Evolutionary conservation across 2,888 invertebrate genomes (phyloP).

Genomic region (Hecatera dysodea): DNA sequence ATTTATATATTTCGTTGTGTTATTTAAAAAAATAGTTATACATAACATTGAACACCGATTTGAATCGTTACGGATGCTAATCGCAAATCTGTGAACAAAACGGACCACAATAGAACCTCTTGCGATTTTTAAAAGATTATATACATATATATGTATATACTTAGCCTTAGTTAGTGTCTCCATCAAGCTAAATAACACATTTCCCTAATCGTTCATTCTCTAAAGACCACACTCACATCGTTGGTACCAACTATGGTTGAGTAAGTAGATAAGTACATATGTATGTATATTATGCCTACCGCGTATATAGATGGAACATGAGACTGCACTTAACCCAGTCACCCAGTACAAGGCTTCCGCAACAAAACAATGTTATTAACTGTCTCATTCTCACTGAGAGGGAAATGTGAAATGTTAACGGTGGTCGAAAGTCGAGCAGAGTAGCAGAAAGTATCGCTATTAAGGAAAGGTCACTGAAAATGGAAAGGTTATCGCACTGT

Average conservation of each 20-base stretch:
- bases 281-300: too few species aligned
- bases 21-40: too few species aligned
- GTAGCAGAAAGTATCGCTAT: slow-evolving; percentile 43
- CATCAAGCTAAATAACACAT: too few species aligned
- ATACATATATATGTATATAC: too few species aligned
- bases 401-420: slow-evolving; percentile 38
- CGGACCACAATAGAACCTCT: too few species aligned
- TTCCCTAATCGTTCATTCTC: background rate
- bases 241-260: background rate
- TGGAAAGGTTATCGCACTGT: background rate
- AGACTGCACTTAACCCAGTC: slow-evolving; percentile 55
- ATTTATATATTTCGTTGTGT: too few species aligned
- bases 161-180: too few species aligned
- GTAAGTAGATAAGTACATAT: background rate
- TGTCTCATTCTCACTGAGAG: slow-evolving; percentile 44
- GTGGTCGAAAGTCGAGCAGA: slow-evolving; percentile 40
- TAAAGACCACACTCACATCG: background rate
- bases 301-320: slow-evolving; percentile 37
- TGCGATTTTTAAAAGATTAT: too few species aligned
- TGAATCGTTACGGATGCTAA: too few species aligned
- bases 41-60: too few species aligned
- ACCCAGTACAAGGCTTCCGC: slow-evolving; percentile 17
- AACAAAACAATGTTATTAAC: slow-evolving; percentile 34
- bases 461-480: slow-evolving; percentile 39
- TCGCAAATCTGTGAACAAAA: too few species aligned